These are phyloP conservation scores for Drosophila equinoxialis DNA, from an alignment of 1,140 invertebrate genomes.

Conservation along the genomic window DNA sequence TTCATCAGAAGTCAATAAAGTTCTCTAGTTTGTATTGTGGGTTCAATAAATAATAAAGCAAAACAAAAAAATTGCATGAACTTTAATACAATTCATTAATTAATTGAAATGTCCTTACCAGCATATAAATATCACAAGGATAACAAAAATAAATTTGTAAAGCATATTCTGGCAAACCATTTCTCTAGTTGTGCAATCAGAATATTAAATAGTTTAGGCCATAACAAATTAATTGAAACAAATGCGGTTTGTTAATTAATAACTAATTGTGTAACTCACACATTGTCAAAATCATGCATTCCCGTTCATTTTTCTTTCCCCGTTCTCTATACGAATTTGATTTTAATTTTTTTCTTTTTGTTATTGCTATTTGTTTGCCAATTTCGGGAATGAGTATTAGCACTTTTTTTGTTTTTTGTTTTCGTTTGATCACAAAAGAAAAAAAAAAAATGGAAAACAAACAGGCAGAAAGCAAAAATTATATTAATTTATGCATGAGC, in stretches of 20 bases:
- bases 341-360: background rate
- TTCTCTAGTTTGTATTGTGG: too few species aligned
- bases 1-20: too few species aligned
- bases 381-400: conserved; percentile 34
- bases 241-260: conserved; percentile 66
- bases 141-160: conserved; percentile 17
- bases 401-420: conserved; percentile 20
- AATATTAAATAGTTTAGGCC: conserved; percentile 36
- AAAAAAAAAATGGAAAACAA: background rate
- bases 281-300: conserved; percentile 44
- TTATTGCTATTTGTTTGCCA: background rate
- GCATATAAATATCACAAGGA: conserved; percentile 12
- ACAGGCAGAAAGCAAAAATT: conserved; percentile 22
- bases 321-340: background rate
- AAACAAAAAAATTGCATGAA: too few species aligned
- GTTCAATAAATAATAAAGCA: too few species aligned
- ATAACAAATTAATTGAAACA: conserved; percentile 49
- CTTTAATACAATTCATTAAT: conserved; percentile 6
- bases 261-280: conserved; percentile 46
- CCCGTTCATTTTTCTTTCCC: conserved; percentile 16
- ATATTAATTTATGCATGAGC: conserved; percentile 47
- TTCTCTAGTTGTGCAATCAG: conserved; percentile 5
- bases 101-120: conserved; percentile 16
- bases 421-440: background rate
- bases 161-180: conserved; percentile 2